Percentiles rank a stretch among this genome's conserved stretches.
These are phyloP conservation scores for Eurystomus gularis DNA, from an alignment of 2,113 vertebrate species.

Conservation along the genomic window DNA sequence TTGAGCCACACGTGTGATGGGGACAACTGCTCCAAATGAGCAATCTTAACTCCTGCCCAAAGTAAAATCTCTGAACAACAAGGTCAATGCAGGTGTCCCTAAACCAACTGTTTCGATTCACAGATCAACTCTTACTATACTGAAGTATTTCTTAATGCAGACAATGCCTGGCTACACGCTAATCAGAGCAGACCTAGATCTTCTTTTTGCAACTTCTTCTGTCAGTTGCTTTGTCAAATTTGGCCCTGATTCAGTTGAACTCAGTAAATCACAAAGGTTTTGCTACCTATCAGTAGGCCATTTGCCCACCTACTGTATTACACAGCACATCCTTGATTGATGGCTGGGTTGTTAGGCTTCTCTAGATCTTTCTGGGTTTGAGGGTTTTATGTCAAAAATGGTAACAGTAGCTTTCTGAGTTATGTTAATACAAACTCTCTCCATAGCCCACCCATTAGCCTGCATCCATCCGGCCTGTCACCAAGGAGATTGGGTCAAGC, in stretches of 20 bases:
- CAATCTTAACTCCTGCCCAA: not conserved
- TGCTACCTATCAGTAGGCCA: not conserved
- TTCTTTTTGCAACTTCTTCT: not conserved
- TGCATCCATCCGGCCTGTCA: not conserved
- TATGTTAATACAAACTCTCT: not conserved
- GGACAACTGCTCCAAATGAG: not conserved
- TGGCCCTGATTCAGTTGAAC: not conserved
- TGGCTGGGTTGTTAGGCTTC: not conserved
- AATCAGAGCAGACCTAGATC: not conserved
- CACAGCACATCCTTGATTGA: not conserved
- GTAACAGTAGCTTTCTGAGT: not conserved
- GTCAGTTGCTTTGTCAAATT: not conserved
- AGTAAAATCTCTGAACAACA: not conserved
- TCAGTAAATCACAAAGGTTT: not conserved
- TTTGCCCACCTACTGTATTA: not conserved
- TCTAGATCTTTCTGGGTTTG: not conserved
- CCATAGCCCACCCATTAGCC: not conserved
- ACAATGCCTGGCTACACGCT: not conserved
- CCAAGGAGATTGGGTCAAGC: not conserved
- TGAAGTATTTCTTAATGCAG: not conserved
- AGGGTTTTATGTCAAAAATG: not conserved
- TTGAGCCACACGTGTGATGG: rapidly evolving
- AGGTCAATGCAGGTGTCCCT: not conserved
- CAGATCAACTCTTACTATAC: not conserved
- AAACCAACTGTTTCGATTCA: not conserved